Evolutionary conservation across 2,113 vertebrate genomes (phyloP), one percentile per base, ranked within the genome.

Genomic region (Cebidichthys violaceus): DNA sequence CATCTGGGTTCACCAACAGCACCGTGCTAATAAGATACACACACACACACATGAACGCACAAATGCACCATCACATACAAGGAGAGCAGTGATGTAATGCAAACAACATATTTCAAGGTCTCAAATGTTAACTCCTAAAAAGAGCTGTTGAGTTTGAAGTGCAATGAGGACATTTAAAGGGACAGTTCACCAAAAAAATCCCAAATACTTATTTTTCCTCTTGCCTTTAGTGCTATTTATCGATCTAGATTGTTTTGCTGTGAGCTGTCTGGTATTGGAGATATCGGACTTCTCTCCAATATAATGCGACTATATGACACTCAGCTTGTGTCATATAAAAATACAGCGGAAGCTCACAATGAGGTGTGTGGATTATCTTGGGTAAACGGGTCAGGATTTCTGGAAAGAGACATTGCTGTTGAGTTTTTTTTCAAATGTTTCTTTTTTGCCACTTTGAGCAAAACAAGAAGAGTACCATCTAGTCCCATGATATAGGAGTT

Each of bases 1-100:
- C 87, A 4, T 88, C 89, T 45, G 86, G 75, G 41, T 77, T 87
- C 39, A 91, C 75, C 29, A 92, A 47, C 79, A 95, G 65, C 33
- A 90, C 89, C 65, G n/a, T 87, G 27, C 91, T 92, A 1, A 52
- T 15, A 2, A 11, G 2, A 60, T 41, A 79, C 18, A 20, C 54
- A 24, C 33, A 1, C 9, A 17, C 5, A 29, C 55, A 59, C 55
- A 29, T 11, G 27, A n/a, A 57, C 15, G 66, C 6, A 57, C 39
- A 65, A 2, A 20, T 6, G 70, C 8, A 65, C 79, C 35, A 76
- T 5, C 10, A 18, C 1, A 14, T 13, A 66, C 4, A 37, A 9
- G 10, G 18, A 54, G 24, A 47, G 4, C 20, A 43, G 29, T 17
- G 17, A 41, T 60, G 41, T 50, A 3, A 50, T 15, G 3, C 29